These are phyloP conservation scores for Urosaurus nigricauda DNA, from an alignment of 2,797 vertebrate species.

Conservation along the genomic window DNA sequence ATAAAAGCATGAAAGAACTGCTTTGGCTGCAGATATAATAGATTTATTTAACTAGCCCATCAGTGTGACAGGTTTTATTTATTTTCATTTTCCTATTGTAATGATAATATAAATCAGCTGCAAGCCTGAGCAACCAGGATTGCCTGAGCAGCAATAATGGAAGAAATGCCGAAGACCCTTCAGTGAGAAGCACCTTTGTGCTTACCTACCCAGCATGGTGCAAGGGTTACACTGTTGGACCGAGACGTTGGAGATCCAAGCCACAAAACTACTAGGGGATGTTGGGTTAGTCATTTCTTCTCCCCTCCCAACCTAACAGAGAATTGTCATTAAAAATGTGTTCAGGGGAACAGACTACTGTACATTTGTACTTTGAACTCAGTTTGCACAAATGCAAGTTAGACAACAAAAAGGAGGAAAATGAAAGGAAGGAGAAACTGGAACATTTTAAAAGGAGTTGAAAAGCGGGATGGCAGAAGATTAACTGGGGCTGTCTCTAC, in stretches of 20 bases:
- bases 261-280: not conserved
- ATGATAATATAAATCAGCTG: conserved; percentile 21
- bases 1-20: conserved; percentile 51
- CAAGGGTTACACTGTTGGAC: not conserved
- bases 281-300: not conserved
- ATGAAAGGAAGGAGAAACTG: too few species aligned
- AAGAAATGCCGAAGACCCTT: not conserved
- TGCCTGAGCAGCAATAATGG: too few species aligned
- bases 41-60: conserved; percentile 37
- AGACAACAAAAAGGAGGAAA: too few species aligned
- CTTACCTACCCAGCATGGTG: not conserved
- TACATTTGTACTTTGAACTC: too few species aligned
- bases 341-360: too few species aligned
- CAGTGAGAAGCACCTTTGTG: not conserved
- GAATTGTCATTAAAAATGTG: too few species aligned
- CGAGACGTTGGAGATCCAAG: not conserved
- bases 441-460: too few species aligned
- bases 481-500: too few species aligned
- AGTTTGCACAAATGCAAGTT: too few species aligned
- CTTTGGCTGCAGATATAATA: conserved; percentile 39
- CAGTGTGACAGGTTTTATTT: conserved; percentile 43
- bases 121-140: not conserved
- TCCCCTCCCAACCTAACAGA: too few species aligned
- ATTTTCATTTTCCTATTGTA: conserved; percentile 24
- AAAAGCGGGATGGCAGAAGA: too few species aligned